Conservation (phyloP, 2,888 invertebrate species). For the Cactoblastis cactorum region DNA sequence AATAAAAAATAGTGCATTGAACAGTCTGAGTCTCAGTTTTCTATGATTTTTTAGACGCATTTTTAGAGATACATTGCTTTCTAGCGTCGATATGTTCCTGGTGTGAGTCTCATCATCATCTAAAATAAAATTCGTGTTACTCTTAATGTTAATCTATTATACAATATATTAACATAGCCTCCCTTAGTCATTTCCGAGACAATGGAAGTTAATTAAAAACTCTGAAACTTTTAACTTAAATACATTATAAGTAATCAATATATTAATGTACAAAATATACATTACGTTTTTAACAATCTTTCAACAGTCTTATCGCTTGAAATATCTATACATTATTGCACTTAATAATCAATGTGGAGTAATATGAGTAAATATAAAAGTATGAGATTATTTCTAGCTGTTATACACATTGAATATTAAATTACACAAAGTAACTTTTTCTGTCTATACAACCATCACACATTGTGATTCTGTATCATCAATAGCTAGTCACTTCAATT, state of each 20-base stretch:
- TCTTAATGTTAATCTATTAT: constrained; percentile 34
- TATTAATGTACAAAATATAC: constrained; percentile 76
- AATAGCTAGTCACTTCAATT: background rate
- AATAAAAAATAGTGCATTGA: too few species aligned
- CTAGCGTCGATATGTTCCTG: constrained; percentile 17
- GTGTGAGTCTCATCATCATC: constrained; percentile 27
- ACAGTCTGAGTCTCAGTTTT: too few species aligned
- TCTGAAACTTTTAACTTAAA: constrained; percentile 55
- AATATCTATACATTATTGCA: constrained; percentile 75
- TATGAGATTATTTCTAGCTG: constrained; percentile 33
- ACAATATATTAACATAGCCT: constrained; percentile 50
- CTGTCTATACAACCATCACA: constrained; percentile 11
- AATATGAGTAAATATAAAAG: constrained; percentile 26
- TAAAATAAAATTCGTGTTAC: constrained; percentile 35
- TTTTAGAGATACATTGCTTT: too few species aligned
- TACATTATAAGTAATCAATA: constrained; percentile 63
- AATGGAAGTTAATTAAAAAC: constrained; percentile 50
- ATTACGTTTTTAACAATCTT: constrained; percentile 68
- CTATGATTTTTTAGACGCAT: too few species aligned
- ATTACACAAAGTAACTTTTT: constrained; percentile 5
- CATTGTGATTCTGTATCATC: constrained; percentile 13
- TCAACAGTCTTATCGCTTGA: constrained; percentile 78
- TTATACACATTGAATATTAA: constrained; percentile 14
- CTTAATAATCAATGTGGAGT: constrained; percentile 32
- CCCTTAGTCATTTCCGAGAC: constrained; percentile 34